These are phyloP conservation scores for Eretmocerus hayati DNA, from an alignment of 2,888 invertebrate genomes.

Conservation along the genomic window DNA sequence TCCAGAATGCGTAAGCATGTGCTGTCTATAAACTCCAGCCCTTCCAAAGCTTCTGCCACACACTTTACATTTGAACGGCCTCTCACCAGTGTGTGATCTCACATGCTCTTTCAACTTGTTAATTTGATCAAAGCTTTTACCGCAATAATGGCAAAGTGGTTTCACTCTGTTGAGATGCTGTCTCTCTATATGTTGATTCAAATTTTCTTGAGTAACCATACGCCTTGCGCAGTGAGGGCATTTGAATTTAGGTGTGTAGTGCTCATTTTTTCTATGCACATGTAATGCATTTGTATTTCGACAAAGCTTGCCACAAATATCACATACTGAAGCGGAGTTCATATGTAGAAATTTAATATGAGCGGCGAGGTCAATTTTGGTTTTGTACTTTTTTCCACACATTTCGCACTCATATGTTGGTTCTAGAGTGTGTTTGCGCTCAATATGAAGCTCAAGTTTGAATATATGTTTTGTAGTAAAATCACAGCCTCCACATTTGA, in stretches of 20 bases:
- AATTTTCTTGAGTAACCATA: constrained; percentile 43
- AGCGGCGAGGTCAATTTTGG: constrained; percentile 42
- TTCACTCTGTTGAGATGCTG: constrained; percentile 42
- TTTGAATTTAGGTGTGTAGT: constrained; percentile 42
- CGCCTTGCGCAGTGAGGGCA: constrained; percentile 41
- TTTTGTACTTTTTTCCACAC: constrained; percentile 38
- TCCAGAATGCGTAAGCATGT: constrained; percentile 43
- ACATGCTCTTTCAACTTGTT: constrained; percentile 42
- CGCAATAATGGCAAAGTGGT: constrained; percentile 42
- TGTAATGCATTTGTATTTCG: constrained; percentile 42
- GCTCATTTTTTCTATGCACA: constrained; percentile 44
- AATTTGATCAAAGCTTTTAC: constrained; percentile 42
- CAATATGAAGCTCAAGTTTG: constrained; percentile 23
- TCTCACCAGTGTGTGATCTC: constrained; percentile 42
- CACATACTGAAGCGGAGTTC: constrained; percentile 40
- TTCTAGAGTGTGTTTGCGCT: constrained; percentile 28
- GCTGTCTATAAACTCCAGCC: constrained; percentile 41
- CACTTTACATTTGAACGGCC: constrained; percentile 39
- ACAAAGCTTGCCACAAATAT: constrained; percentile 40
- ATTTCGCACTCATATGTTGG: constrained; percentile 26
- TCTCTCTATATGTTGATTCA: constrained; percentile 40
- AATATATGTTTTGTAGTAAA: constrained; percentile 7
- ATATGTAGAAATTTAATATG: constrained; percentile 43
- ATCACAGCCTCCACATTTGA: constrained; percentile 13
- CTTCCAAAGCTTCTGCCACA: constrained; percentile 41